Evolutionary conservation across 1,140 invertebrate genomes (phyloP).

Genomic region (Magallana ariakensis): DNA sequence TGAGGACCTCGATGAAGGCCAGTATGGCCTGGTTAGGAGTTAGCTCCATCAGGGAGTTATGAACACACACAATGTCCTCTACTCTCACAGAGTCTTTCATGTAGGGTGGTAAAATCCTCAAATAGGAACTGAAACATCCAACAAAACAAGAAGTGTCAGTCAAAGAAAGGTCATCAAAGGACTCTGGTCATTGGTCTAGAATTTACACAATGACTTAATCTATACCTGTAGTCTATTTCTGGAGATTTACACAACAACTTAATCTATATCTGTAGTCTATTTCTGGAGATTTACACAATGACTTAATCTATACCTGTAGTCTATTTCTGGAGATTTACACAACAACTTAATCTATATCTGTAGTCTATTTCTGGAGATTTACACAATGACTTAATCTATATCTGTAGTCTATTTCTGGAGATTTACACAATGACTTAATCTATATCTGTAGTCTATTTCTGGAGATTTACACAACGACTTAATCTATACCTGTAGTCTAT

Average conservation of each 20-base stretch:
- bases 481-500: constrained; percentile 79
- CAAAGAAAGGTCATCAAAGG: not conserved
- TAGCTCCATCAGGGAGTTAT: constrained; percentile 92
- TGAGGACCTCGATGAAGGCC: constrained; percentile 95
- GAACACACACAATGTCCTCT: constrained; percentile 87
- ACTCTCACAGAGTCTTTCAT: constrained; percentile 69
- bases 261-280: constrained; percentile 80
- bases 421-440: too few relatives aligned
- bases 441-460: constrained; percentile 79
- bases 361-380: constrained; percentile 77
- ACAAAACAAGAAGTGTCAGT: constrained; percentile 11
- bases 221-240: too few relatives aligned
- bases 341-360: too few relatives aligned
- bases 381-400: too few relatives aligned
- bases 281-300: constrained; percentile 72
- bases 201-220: not conserved
- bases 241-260: too few relatives aligned
- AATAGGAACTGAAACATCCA: constrained; percentile 72
- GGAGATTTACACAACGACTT: too few relatives aligned
- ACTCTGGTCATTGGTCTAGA: too few relatives aligned
- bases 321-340: constrained; percentile 75
- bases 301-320: constrained; percentile 79
- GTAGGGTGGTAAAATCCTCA: constrained; percentile 76
- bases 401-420: constrained; percentile 78
- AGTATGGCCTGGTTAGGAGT: constrained; percentile 92